These are phyloP conservation scores for Pycnonotus jocosus DNA, from an alignment of 2,113 vertebrate species.

Conservation along the genomic window DNA sequence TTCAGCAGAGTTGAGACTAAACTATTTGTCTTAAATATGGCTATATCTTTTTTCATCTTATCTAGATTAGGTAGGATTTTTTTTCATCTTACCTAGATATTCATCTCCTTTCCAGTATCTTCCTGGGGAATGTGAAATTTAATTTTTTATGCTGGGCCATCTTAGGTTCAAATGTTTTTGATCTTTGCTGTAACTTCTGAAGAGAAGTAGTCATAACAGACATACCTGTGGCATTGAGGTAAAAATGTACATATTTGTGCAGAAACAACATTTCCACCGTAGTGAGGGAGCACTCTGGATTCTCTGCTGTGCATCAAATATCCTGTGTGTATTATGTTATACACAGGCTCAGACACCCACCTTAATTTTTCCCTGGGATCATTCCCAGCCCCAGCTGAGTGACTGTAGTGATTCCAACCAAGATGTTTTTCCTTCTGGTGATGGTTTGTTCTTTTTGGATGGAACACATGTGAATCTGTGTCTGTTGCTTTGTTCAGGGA, in stretches of 20 bases:
- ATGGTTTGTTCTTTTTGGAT: neutral
- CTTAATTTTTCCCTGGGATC: neutral
- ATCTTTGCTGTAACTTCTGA: neutral
- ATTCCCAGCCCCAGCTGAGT: neutral
- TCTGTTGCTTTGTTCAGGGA: neutral
- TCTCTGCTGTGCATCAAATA: neutral
- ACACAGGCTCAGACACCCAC: neutral
- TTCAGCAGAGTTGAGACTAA: neutral
- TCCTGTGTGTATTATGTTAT: neutral
- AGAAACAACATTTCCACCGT: neutral
- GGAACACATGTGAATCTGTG: neutral
- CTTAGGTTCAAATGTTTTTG: neutral
- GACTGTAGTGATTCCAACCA: neutral
- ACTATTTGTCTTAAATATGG: neutral
- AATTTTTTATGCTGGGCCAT: neutral
- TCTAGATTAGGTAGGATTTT: neutral
- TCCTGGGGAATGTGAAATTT: neutral
- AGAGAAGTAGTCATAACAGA: neutral
- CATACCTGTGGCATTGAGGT: neutral
- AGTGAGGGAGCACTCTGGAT: neutral
- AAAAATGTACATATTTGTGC: neutral
- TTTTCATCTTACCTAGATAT: neutral
- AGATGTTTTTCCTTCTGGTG: neutral
- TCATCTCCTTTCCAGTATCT: neutral
- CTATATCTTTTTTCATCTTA: neutral